Conservation (phyloP, 1,140 invertebrate genomes). For the Camponotus vicinus region DNA sequence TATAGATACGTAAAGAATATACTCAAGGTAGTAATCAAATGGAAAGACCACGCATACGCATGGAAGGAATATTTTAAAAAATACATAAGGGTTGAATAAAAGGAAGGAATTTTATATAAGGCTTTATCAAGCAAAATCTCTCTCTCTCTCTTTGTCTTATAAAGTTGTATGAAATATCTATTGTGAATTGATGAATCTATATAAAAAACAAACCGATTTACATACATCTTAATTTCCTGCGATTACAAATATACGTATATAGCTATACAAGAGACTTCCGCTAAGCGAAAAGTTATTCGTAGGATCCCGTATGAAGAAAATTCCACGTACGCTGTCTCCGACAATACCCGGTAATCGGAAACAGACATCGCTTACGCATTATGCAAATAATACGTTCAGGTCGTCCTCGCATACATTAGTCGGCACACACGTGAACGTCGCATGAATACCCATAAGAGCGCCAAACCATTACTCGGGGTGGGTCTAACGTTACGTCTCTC, state of each 20-base stretch:
- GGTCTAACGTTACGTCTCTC: constrained; percentile 45
- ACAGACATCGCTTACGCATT: constrained; percentile 22
- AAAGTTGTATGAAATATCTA: not conserved
- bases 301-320: not conserved
- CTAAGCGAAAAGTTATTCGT: not conserved
- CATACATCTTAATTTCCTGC: constrained; percentile 1
- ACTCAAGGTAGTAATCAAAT: constrained; percentile 39
- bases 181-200: too few relatives aligned
- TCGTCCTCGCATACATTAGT: constrained; percentile 19
- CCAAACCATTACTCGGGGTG: constrained; percentile 10
- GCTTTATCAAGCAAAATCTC: not conserved
- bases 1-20: constrained; percentile 38
- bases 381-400: constrained; percentile 48
- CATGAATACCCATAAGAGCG: constrained; percentile 53
- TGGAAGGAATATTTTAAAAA: not conserved
- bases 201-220: not conserved
- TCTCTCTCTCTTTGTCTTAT: too few relatives aligned
- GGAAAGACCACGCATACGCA: not conserved
- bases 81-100: not conserved
- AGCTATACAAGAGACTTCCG: not conserved
- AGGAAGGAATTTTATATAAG: not conserved
- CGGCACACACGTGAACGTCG: constrained; percentile 4
- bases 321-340: not conserved
- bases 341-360: constrained; percentile 38
- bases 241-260: not conserved